Conservation (phyloP, 2,888 invertebrate genomes). For the Ganaspis brasiliensis region DNA sequence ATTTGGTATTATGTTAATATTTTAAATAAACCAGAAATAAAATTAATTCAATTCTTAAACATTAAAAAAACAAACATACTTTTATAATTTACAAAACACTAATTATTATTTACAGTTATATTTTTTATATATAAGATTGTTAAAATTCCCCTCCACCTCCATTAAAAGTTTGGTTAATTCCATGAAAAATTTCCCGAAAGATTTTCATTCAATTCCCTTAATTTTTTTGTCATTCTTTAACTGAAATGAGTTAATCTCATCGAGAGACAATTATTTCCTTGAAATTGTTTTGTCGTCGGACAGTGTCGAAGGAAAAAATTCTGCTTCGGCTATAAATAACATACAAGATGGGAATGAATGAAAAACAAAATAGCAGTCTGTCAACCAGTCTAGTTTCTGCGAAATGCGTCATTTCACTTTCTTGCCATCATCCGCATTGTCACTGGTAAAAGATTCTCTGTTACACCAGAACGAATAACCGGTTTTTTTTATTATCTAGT, state of each 20-base stretch:
- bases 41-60: too few species aligned
- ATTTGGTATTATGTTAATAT: too few species aligned
- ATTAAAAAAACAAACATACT: too few species aligned
- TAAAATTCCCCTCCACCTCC: too few species aligned
- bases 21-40: too few species aligned
- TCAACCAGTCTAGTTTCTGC: conserved; percentile 27
- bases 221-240: too few species aligned
- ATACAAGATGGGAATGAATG: conserved; percentile 5
- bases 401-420: conserved; percentile 30
- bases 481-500: conserved; percentile 10
- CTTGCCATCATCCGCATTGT: conserved; percentile 18
- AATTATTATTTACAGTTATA: too few species aligned
- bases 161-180: too few species aligned
- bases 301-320: not conserved
- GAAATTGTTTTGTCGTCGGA: not conserved
- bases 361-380: conserved; percentile 30
- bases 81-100: too few species aligned
- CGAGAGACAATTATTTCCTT: not conserved
- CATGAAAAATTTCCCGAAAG: too few species aligned
- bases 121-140: too few species aligned
- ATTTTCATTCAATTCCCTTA: too few species aligned
- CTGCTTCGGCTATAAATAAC: not conserved
- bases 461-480: conserved; percentile 25
- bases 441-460: conserved; percentile 12
- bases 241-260: not conserved